These are phyloP conservation scores for Brachionus plicatilis DNA, from an alignment of 1,140 invertebrate species.

Conservation along the genomic window DNA sequence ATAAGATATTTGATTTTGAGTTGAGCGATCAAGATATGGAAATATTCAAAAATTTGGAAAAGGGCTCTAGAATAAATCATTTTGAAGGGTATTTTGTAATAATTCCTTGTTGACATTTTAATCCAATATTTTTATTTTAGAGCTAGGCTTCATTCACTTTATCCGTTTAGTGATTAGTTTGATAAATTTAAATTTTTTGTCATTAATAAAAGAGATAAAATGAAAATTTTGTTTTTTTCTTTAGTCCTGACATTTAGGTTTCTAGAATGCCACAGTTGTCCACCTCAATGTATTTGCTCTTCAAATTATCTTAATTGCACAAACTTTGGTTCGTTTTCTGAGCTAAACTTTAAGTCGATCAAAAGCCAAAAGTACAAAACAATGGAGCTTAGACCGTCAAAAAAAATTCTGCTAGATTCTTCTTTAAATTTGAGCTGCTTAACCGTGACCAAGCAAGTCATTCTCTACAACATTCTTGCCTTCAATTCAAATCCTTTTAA, in stretches of 20 bases:
- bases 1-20: slow-evolving; percentile 24
- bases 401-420: neutral
- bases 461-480: neutral
- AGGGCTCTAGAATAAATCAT: slow-evolving; percentile 1
- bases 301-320: neutral
- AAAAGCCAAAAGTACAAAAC: neutral
- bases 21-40: slow-evolving; percentile 30
- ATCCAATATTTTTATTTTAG: neutral
- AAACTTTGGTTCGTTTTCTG: neutral
- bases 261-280: neutral
- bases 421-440: neutral
- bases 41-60: slow-evolving; percentile 20
- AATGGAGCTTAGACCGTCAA: neutral
- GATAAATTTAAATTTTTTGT: neutral
- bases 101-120: neutral
- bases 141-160: neutral
- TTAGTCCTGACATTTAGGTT: neutral
- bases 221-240: neutral
- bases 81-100: slow-evolving; percentile 16
- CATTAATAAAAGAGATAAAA: neutral
- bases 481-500: slow-evolving; percentile 1
- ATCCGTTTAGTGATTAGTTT: neutral
- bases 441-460: neutral
- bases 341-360: neutral
- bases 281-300: neutral